Percentiles rank a stretch among this genome's conserved stretches.
phyloP scores from a whole-genome alignment of 2,888 invertebrate genomes.

The Polydrusus cervinus region DNA sequence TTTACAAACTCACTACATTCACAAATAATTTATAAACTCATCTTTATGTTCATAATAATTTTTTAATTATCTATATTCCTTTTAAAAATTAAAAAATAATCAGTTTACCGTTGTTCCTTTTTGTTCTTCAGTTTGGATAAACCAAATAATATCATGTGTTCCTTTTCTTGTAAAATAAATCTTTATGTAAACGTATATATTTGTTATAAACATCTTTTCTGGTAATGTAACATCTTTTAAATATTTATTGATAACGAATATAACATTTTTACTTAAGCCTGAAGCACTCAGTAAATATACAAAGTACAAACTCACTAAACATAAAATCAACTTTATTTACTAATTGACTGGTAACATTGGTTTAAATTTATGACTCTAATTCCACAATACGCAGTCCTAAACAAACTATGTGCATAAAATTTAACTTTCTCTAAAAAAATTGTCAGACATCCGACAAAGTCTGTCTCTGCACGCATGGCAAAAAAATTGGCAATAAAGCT shows the following conservation, averaged over 20 bases:
- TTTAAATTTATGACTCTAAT: constrained; percentile 64
- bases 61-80: no score
- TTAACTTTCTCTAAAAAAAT: constrained; percentile 58
- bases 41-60: no score
- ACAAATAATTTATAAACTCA: no score
- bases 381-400: constrained; percentile 69
- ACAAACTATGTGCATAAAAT: constrained; percentile 70
- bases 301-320: constrained; percentile 7
- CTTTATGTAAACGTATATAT: no score
- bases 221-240: not conserved
- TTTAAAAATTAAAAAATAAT: no score
- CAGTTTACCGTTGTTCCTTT: no score
- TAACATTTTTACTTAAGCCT: not conserved
- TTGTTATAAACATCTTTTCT: no score
- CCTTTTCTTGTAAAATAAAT: no score
- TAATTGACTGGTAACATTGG: constrained; percentile 67
- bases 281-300: not conserved
- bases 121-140: no score
- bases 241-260: not conserved
- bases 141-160: no score
- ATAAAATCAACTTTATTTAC: constrained; percentile 36
- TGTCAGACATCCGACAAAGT: constrained; percentile 44
- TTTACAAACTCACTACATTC: no score
- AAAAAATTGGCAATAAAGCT: constrained; percentile 38
- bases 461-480: constrained; percentile 49